A percentile compares a stretch with the other conserved stretches of the same genome.
Evolutionary conservation across 30 jellyfish, hydroid and myxozoan species (phyloP).

Genomic region (Hydractinia symbiolongicarpus): DNA sequence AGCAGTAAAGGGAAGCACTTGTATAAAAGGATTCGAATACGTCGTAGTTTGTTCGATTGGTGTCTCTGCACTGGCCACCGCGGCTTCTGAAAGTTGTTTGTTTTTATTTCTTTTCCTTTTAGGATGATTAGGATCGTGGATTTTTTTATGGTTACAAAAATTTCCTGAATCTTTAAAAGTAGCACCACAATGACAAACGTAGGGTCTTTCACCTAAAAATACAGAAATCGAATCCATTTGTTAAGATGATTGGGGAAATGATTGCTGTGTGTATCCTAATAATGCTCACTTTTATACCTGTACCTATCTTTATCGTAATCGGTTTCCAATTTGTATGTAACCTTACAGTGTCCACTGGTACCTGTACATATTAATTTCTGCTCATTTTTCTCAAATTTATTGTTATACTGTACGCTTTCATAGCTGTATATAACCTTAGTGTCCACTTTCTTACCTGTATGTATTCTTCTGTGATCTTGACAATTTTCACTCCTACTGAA

Average conservation of each 20-base stretch:
- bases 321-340: no score
- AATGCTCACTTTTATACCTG: no score
- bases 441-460: background rate
- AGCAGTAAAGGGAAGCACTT: background rate
- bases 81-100: background rate
- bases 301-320: no score
- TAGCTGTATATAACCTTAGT: no score
- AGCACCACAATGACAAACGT: slow-evolving; percentile 12
- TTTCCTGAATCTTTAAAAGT: slow-evolving; percentile 4
- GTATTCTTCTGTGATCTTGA: slow-evolving; percentile 8
- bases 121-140: background rate
- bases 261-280: no score
- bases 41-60: background rate
- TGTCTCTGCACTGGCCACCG: no score
- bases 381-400: no score
- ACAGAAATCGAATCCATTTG: no score
- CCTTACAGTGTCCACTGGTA: no score
- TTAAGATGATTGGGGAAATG: no score
- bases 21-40: background rate
- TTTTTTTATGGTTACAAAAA: background rate
- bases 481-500: slow-evolving; percentile 16
- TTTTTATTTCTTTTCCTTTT: background rate
- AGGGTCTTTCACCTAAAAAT: background rate
- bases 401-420: no score
- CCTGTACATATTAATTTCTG: no score